Percentiles rank a stretch among this genome's conserved stretches.
These are phyloP conservation scores for Rattus norvegicus DNA, from an alignment of 2,113 vertebrate species.

Conservation along the genomic window GRCr8 NC_086021.1:45186501-45187000, in stretches of 20 bases:
- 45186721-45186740: not conserved
- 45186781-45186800: not conserved
- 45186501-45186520: constrained; percentile 96
- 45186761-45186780: not conserved
- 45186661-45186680: not conserved
- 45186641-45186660: not conserved
- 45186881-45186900: too few relatives aligned
- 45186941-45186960: too few relatives aligned
- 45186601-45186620: not conserved
- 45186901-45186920: too few relatives aligned
- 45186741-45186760: not conserved
- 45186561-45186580: not conserved
- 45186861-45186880: too few relatives aligned
- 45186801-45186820: not conserved
- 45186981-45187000: too few relatives aligned
- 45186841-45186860: too few relatives aligned
- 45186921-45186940: too few relatives aligned
- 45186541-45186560: not conserved
- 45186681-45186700: constrained; percentile 12
- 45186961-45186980: too few relatives aligned
- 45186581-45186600: not conserved
- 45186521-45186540: constrained; percentile 89
- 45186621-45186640: not conserved
- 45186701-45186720: not conserved
- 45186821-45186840: too few relatives aligned